Conservation (phyloP, 1,140 invertebrate genomes). For the Leptonema lineaticorne region DNA sequence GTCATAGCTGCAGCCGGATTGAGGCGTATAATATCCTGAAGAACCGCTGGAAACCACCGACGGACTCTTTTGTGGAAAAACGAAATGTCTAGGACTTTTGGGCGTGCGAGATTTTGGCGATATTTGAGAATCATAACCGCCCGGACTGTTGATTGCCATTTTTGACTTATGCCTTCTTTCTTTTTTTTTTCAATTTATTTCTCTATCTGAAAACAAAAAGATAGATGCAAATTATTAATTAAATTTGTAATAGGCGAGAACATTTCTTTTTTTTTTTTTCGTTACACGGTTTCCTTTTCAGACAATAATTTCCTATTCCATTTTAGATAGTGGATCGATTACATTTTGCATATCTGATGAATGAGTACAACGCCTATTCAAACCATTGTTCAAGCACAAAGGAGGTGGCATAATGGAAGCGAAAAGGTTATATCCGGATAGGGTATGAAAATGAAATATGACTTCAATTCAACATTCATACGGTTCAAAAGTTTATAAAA, state of each 20-base stretch:
- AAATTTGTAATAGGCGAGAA: not conserved
- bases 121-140: slow-evolving; percentile 50
- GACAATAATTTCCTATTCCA: not conserved
- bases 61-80: slow-evolving; percentile 55
- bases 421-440: not conserved
- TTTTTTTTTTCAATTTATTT: not conserved
- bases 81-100: slow-evolving; percentile 54
- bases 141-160: slow-evolving; percentile 56
- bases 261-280: not conserved
- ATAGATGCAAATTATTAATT: not conserved
- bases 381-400: slow-evolving; percentile 4
- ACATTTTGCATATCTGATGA: slow-evolving; percentile 11
- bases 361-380: too few relatives aligned
- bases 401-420: not conserved
- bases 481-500: not conserved
- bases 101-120: slow-evolving; percentile 55
- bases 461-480: not conserved
- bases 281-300: not conserved
- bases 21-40: slow-evolving; percentile 55
- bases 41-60: slow-evolving; percentile 55
- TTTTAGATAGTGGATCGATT: not conserved
- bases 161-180: not conserved
- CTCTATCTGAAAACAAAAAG: not conserved
- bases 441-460: not conserved
- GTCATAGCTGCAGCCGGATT: slow-evolving; percentile 55